Percentiles rank a stretch among this genome's conserved stretches.
phyloP scores from a whole-genome alignment of 1,140 invertebrate species.

The Euglossa dilemma region DNA sequence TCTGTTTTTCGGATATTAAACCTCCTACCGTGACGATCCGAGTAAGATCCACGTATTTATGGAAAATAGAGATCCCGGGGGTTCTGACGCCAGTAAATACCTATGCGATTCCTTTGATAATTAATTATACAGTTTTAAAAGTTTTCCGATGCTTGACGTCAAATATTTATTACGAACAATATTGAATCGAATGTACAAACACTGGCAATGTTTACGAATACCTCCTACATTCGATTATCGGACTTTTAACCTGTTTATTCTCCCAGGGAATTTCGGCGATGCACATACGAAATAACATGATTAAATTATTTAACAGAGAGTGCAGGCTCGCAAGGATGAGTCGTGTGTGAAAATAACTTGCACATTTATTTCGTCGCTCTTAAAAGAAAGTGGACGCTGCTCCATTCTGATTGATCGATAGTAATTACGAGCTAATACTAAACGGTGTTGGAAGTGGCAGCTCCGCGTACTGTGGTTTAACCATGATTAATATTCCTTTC shows the following conservation, averaged over 20 bases:
- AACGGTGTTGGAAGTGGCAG: slow-evolving; percentile 23
- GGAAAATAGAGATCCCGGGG: background rate
- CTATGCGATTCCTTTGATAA: background rate
- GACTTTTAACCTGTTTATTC: background rate
- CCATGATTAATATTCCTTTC: slow-evolving; percentile 51
- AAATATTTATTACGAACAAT: background rate
- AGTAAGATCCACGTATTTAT: background rate
- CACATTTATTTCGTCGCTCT: background rate
- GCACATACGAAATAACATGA: background rate
- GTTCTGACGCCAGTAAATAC: background rate
- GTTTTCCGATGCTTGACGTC: background rate
- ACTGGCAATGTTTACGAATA: background rate
- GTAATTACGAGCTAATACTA: slow-evolving; percentile 17
- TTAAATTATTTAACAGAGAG: background rate
- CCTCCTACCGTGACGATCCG: background rate
- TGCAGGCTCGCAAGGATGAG: background rate
- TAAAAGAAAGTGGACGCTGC: background rate
- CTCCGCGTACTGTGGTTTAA: slow-evolving; percentile 38
- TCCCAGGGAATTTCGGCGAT: background rate
- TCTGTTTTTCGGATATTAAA: background rate
- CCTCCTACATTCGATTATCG: background rate
- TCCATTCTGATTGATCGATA: slow-evolving; percentile 1
- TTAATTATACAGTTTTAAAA: background rate
- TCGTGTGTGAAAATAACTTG: background rate
- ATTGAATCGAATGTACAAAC: background rate